Conservation (phyloP, 1,140 invertebrate species). For the Trichonephila clavata region DNA sequence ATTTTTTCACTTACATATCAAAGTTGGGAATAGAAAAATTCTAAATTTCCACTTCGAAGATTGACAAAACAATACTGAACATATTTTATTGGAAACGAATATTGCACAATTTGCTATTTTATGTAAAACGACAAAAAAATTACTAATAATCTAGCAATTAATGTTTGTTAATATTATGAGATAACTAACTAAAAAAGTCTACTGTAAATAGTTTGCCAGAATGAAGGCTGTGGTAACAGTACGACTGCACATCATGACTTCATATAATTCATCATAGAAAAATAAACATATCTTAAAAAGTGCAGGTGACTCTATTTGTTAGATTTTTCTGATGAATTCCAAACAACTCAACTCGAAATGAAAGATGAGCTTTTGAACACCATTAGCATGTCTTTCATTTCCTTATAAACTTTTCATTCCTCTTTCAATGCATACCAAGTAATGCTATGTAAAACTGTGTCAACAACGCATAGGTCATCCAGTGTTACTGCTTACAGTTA, state of each 20-base stretch:
- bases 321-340: not conserved
- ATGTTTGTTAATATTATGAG: no score
- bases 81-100: no score
- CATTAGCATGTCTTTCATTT: conserved; percentile 20
- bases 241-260: not conserved
- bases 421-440: not conserved
- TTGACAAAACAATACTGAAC: no score
- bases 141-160: no score
- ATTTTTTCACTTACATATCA: no score
- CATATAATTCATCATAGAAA: not conserved
- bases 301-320: not conserved
- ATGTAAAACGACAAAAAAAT: no score
- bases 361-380: conserved; percentile 1
- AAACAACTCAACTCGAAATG: not conserved
- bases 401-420: conserved; percentile 5
- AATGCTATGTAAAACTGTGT: not conserved
- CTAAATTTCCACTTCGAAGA: no score
- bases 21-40: no score
- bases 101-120: no score
- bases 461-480: not conserved
- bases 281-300: conserved; percentile 1
- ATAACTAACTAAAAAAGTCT: no score
- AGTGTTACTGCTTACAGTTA: not conserved
- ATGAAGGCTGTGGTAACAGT: not conserved
- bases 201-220: no score